phyloP scores from a whole-genome alignment of 1,140 invertebrate genomes.

The Drosophila santomea region DNA sequence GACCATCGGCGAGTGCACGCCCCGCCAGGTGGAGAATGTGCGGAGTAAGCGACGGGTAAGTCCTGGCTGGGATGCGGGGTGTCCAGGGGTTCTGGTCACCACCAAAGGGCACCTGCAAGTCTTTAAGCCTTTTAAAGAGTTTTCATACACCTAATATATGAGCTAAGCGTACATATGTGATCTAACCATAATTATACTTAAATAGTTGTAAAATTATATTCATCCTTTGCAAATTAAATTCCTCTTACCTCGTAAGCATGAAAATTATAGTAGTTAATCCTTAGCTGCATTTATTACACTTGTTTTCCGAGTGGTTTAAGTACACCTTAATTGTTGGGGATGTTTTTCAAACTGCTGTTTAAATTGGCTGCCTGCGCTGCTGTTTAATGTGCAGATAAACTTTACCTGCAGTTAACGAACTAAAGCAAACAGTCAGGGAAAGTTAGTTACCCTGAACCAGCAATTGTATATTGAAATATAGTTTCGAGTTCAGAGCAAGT shows the following conservation, averaged over 20 bases:
- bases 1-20: constrained; percentile 97
- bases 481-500: no score
- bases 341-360: background rate
- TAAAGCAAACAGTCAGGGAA: background rate
- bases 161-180: no score
- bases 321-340: background rate
- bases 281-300: background rate
- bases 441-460: background rate
- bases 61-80: background rate
- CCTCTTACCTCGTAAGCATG: no score
- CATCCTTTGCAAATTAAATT: no score
- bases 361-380: background rate
- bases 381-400: constrained; percentile 2
- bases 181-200: no score
- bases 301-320: background rate
- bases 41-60: constrained; percentile 96
- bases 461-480: no score
- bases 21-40: constrained; percentile 95
- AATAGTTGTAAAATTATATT: no score
- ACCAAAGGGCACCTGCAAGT: constrained; percentile 1
- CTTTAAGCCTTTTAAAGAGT: no score
- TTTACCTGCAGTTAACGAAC: background rate
- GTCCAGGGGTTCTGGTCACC: background rate
- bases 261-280: background rate
- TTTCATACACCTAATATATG: no score